Evolutionary conservation across 2,888 invertebrate species (phyloP).

Genomic region (Incurvaria masculella): DNA sequence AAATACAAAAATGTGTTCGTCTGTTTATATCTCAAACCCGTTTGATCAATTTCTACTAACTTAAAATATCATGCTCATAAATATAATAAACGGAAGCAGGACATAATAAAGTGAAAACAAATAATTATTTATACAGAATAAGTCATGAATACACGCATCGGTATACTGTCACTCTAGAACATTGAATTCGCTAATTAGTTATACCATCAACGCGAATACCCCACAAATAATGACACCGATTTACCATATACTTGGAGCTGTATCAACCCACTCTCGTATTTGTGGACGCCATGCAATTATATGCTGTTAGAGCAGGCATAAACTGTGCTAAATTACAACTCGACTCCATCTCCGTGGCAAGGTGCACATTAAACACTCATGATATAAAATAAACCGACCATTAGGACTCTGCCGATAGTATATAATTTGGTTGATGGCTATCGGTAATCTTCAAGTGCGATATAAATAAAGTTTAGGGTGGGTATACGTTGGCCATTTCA

Average conservation of each 20-base stretch:
- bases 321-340: not conserved
- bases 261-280: not conserved
- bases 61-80: too few species aligned
- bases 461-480: slow-evolving; percentile 5
- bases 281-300: not conserved
- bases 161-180: not conserved
- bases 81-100: too few species aligned
- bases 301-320: slow-evolving; percentile 1
- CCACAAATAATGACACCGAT: not conserved
- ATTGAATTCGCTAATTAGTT: not conserved
- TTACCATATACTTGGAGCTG: too few species aligned
- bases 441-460: slow-evolving; percentile 9
- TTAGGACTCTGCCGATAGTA: slow-evolving; percentile 6
- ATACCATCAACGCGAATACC: not conserved
- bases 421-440: slow-evolving; percentile 11
- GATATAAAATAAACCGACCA: slow-evolving; percentile 8
- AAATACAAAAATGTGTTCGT: too few species aligned
- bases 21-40: too few species aligned
- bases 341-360: not conserved
- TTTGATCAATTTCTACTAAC: too few species aligned
- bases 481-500: not conserved
- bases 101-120: too few species aligned
- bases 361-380: slow-evolving; percentile 10
- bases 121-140: too few species aligned
- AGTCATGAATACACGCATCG: too few species aligned